Base-by-base conservation (phyloP, 2,888 invertebrate genomes). In the Tipula confusa region DNA sequence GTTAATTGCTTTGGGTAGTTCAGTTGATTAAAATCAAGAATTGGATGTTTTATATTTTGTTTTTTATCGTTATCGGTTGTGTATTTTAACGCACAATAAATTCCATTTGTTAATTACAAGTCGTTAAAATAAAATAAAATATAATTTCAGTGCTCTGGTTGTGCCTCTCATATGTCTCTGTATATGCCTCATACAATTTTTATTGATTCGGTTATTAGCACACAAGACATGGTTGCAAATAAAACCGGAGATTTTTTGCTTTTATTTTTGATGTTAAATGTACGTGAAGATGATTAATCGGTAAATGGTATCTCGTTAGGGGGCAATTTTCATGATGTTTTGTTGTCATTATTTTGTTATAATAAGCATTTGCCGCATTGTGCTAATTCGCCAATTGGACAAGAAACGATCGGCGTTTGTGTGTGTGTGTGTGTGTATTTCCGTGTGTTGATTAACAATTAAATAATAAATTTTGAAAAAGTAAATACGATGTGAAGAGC, bases 91-190 rank as follows among this genome's bases (percentile, higher is more conserved):
- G 64, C 64, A 64, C 64, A 64, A 64, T 64, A 64, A 64, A 64
- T 64, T 64, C 64, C 64, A 64, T 64, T 64, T 64, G 64, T 64
- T 64, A 64, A 64, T 64, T 64, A 64, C 64, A 64, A 64, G 64
- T 64, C 64, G 64, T 64, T 64, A 64, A 64, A 64, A 64, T 64
- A 24, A 64, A 64, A 64, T 13, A 33, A 7, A 64, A 43, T 5
- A 43, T 24, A 24, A 64, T 64, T 64, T 64, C 64, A 24, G 64
- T 64, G n/a, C 64, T 64, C 24, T 64, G 64, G 9, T 64, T 64
- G 9, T 64, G 24, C 18, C 9, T 64, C 24, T 43, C 43, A 7
- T 15, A 11, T 43, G n/a, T 43, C 43, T 43, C 33, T 33, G 33
- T 33, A 11, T 33, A 33, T 33, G 33, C 33, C 6, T 6, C 11